These are phyloP conservation scores for Acronicta alni DNA, from an alignment of 2,888 invertebrate genomes.

Conservation along the genomic window DNA sequence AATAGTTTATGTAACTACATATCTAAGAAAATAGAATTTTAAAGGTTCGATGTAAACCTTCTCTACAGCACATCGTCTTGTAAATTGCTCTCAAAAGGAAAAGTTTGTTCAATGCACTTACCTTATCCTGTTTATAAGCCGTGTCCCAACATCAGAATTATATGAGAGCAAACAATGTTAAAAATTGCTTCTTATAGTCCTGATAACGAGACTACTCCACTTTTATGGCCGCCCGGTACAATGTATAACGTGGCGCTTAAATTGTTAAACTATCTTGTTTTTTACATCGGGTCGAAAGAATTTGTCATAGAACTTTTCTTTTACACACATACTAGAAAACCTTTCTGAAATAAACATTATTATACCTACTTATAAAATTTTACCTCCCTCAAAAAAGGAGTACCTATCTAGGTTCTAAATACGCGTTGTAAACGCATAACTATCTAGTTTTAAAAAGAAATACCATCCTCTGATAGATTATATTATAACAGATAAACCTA, in stretches of 20 bases:
- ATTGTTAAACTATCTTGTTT: neutral
- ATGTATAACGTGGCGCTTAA: neutral
- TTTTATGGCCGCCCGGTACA: constrained; percentile 8
- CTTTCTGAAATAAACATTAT: no score
- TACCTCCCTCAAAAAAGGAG: neutral
- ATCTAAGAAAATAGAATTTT: neutral
- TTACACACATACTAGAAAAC: no score
- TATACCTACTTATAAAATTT: no score
- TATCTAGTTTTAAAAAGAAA: no score
- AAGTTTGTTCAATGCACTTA: constrained; percentile 8
- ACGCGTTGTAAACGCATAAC: no score
- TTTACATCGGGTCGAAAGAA: no score
- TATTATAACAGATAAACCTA: no score
- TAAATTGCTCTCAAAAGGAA: constrained; percentile 4
- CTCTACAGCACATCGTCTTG: neutral
- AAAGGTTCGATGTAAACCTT: no score
- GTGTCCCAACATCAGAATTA: constrained; percentile 4
- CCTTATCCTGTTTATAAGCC: constrained; percentile 3
- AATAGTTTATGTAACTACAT: no score
- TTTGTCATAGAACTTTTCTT: neutral
- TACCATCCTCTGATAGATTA: no score
- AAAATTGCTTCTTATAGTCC: constrained; percentile 5
- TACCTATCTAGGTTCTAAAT: no score
- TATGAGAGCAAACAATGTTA: constrained; percentile 12
- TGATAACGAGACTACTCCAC: constrained; percentile 4